Base-by-base conservation (phyloP, 2,888 invertebrate genomes). In the Tricholauxania praeusta region DNA sequence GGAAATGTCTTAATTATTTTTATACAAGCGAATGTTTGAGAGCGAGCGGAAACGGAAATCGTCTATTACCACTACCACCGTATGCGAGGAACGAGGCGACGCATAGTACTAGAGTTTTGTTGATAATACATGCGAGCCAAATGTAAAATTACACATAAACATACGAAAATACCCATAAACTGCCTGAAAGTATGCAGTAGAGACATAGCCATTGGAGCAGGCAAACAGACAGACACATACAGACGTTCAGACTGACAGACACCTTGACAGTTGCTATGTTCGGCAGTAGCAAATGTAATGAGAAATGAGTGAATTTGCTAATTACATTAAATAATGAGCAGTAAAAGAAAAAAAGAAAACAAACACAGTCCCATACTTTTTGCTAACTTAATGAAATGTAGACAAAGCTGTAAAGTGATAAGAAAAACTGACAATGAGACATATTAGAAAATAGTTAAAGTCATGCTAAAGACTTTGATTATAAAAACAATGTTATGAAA, bases 1-100 rank as follows among this genome's bases (percentile, higher is more conserved):
- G 69, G 71, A 73, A 73, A 62, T 73, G 66, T 71, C 73, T 71
- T 73, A 64, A 65, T 73, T 73, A 73, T 63, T 69, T 67, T 48
- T 57, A 64, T 63, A 63, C 55, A 53, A 19, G 60, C 22, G 12
- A 39, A 12, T 39, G 39, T 39, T 10, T 39, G 39, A 39, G 39
- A 39, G 51, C 49, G 60, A 53, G 53, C 71, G 66, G 64, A 65
- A 71, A 51, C 66, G 62, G 71, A 71, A 67, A 72, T 65, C 19
- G 66, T 48, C 71, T 69, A 62, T 64, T 59, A 67, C 57, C 39
- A 39, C 39, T 39, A 39, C 39, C 39, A 10, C 39, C 10, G 39
- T 39, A 39, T 39, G 39, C 52, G 2, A 14, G 15, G 52, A 17
- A 32, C 52, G 52, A 19, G 28, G 66, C 53, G 32, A 39, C 39